Conservation (phyloP, 2,797 vertebrate species). For the Heliangelus exortis region DNA sequence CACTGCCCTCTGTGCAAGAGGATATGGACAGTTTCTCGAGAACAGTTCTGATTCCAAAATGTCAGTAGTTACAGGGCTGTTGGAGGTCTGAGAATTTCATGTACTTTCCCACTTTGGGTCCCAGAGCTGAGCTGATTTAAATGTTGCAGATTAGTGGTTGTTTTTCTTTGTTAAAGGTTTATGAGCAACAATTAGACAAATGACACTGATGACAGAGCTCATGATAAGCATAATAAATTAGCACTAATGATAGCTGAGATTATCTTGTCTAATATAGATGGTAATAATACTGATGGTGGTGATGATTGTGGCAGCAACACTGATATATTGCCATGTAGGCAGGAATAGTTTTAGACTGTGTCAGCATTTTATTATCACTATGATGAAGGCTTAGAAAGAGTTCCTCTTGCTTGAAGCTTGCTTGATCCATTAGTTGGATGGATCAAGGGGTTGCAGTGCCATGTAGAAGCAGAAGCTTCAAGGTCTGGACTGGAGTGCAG, state of each 20-base stretch:
- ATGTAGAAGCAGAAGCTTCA: not conserved
- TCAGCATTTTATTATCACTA: not conserved
- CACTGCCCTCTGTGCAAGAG: not conserved
- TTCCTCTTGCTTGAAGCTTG: not conserved
- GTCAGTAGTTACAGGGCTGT: not conserved
- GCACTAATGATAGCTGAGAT: slow-evolving; percentile 34
- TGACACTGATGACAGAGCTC: slow-evolving; percentile 18
- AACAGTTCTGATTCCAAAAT: not conserved
- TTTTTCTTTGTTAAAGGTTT: slow-evolving; percentile 34
- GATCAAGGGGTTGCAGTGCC: not conserved
- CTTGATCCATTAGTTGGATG: not conserved
- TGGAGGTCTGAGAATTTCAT: not conserved
- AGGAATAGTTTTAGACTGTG: not conserved
- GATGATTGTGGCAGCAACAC: not conserved
- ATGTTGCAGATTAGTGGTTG: slow-evolving; percentile 6
- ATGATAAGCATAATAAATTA: slow-evolving; percentile 52
- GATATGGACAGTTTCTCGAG: not conserved
- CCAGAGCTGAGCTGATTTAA: not conserved
- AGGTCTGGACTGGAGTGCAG: not conserved
- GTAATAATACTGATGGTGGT: not conserved
- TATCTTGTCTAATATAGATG: slow-evolving; percentile 25
- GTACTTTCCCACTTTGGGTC: not conserved
- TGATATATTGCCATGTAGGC: not conserved
- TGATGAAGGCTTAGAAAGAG: not conserved
- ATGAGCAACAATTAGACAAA: not conserved